Base-by-base conservation (phyloP, 2,797 vertebrate genomes). In the Crocodylus rhombifer region DNA sequence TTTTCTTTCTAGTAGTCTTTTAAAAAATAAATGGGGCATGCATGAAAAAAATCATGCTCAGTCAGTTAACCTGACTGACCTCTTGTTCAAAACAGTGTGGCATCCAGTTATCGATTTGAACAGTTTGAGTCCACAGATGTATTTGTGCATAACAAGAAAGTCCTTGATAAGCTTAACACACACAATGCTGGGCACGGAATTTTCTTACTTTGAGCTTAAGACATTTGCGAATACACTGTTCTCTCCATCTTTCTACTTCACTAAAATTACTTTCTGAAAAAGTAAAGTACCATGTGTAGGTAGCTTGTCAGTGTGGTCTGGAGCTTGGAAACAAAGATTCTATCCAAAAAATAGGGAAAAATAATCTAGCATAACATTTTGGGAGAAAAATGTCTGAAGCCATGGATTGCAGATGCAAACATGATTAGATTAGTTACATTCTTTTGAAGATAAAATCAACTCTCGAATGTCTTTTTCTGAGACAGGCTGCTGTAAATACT, bases 181-280 rank as follows among this genome's bases (percentile, higher is more conserved):
- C 84, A 63, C 64, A 78, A 56, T 91, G 92, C 94, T 93, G 91
- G 56, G 92, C 94, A 95, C 91, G 94, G 88, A 86, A 89, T n/a
- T 80, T 93, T 94, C 91, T 94, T 93, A 87, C 67, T 95, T 82
- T 64, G 90, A 87, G 79, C 92, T 93, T 82, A 55, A 91, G 94
- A 92, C 91, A 95, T 88, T 94, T 90, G 89, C 86, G 83, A 71
- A 88, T 60, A 23, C 36, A 56, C 1, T 80, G 80, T 80, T 85
- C 82, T 36, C 87, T 94, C 84, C 85, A 65, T 36, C 73, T 88
- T 88, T 73, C 75, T 73, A 26, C 64, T 67, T 95, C 85, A 67
- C 25, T 61, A 60, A 58, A 78, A 92, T 93, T 81, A 89, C 75
- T 88, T 92, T 87, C 65, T 67, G 85, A 95, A 82, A 92, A 87